Evolutionary conservation across 2,797 vertebrate genomes (phyloP), one percentile per base, ranked within the genome.

Genomic region (Enteromius viviparus): DNA sequence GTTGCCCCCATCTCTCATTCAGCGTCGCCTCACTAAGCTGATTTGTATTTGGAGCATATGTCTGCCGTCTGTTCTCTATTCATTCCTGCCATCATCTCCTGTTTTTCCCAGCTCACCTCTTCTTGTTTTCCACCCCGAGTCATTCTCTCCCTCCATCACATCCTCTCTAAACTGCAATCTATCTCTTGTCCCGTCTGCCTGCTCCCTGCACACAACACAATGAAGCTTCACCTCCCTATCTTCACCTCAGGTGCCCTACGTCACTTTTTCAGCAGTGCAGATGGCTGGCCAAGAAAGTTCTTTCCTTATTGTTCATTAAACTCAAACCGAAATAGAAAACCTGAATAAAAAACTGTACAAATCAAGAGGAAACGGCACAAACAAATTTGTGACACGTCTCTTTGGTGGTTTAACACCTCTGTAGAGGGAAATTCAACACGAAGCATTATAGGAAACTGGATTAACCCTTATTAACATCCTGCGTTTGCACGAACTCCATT

Each of bases 41-140:
- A 91, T 92, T 92, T 90, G 88, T 79, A 89, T 89, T 91, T 89
- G 76, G 64, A 90, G 83, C 90, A 89, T 89, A 90, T 89, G 81
- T 87, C 76, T 90, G 78, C 71, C 81, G 85, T 90, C 87, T 90
- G 82, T 76, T 75, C 80, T 78, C 85, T 82, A 51, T 69, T 42
- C 78, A 53, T 71, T 64, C 49, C 34, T 40, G 26, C 72, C 66
- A 42, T 80, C 42, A 53, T 79, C 71, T 53, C 84, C 37, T 29
- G 60, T 64, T 65, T 65, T 45, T 79, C 68, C 32, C 65, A 19
- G 62, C 72, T 29, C 34, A 69, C 70, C 65, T 47, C 79, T 47
- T 32, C 78, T 69, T 45, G 23, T 37, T 76, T 32, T 84, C 64
- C 81, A 69, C 45, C 58, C 45, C 3, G 32, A 74, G 72, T 58